Evolutionary conservation across 64 coral and sea anemone genomes (phyloP), one percentile per base, ranked within the genome.

Genomic region (Actinia tenebrosa): DNA sequence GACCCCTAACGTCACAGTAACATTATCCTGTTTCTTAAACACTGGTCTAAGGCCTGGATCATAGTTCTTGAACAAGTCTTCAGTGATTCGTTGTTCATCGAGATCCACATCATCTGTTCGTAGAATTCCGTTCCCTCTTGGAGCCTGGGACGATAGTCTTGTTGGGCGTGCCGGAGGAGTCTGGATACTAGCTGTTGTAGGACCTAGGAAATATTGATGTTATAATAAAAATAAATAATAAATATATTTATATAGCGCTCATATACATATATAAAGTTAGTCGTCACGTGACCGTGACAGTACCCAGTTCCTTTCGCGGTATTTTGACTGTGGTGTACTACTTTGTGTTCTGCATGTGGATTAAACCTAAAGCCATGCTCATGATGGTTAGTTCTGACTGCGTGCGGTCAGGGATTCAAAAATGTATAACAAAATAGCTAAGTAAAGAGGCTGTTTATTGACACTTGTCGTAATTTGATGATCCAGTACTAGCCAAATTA

Each of bases 1-100:
- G 16, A 94, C 84, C 27, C 93, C 93, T 23, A 94, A 71, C 1
- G 18, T 84, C 13, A 94, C 86, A 8, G 93, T 94, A 5, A 94
- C 93, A 85, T 94, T 94, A 0, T 94, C 80, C 5, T 79, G n/a
- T n/a, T 87, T 87, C 11, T 69, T 75, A 13, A 87, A 83, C 44
- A 86, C 93, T 8, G 93, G 93, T 78, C 93, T 23, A 5, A 94
- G 61, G 1, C 71, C 80, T 17, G 89, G 89, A 53, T 90, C 82
- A 56, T 94, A 94, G 17, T 84, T 77, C 5, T 71, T 80, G 58
- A 94, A 94, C 68, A 94, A 79, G 22, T 87, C 85, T 78, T 62
- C 20, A 4, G 68, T 58, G 5, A 94, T 44, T 13, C 89, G 81
- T 68, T 80, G 17, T 14, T 94, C 90, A 18, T 80, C 90, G 3